Conservation (phyloP, 2,888 invertebrate genomes). For the Hydroisotoma schaefferi region DNA sequence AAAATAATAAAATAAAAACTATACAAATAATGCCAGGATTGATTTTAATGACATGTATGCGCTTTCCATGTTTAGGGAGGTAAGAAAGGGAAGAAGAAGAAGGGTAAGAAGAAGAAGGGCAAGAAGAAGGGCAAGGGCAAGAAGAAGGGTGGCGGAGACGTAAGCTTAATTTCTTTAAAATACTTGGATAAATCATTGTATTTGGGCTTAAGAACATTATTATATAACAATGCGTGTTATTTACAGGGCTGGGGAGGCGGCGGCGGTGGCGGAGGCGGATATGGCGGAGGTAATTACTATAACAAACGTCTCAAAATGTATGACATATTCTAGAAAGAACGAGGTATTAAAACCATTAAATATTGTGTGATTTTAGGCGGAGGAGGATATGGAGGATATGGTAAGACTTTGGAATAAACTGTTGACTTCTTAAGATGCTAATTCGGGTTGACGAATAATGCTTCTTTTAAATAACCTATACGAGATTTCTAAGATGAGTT, state of each 20-base stretch:
- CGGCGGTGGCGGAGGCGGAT: constrained; percentile 18
- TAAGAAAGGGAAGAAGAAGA: constrained; percentile 27
- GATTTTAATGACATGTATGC: no score
- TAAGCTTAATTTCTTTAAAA: background rate
- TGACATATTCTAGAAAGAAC: no score
- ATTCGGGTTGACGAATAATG: no score
- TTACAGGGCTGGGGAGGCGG: constrained; percentile 19
- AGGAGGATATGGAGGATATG: constrained; percentile 21
- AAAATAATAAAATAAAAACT: no score
- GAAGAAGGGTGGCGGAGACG: constrained; percentile 39
- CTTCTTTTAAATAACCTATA: no score
- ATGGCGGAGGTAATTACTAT: background rate
- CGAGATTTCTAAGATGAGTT: background rate
- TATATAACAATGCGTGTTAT: background rate
- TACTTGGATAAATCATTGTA: no score
- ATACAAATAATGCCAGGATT: no score
- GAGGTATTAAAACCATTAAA: no score
- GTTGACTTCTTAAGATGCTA: no score
- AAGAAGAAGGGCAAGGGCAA: constrained; percentile 45
- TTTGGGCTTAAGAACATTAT: no score
- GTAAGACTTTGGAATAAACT: background rate
- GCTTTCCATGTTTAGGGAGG: no score
- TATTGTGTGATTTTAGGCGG: background rate
- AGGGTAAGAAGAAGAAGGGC: constrained; percentile 41
- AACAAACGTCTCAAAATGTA: no score